phyloP scores from a whole-genome alignment of 2,797 vertebrate species.

The Protonibea diacanthus region DNA sequence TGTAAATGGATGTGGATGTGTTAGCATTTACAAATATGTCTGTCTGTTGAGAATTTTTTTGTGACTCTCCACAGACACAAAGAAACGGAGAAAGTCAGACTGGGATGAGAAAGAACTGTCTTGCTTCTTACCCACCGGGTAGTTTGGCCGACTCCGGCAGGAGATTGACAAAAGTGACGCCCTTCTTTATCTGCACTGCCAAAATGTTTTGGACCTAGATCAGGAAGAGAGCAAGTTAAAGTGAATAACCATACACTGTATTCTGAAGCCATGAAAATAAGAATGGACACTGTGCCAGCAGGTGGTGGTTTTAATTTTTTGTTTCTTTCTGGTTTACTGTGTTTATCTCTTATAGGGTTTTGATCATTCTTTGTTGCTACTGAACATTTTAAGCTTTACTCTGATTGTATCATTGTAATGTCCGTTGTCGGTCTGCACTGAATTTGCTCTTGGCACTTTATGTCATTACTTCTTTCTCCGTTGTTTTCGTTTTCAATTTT shows the following conservation, averaged over 20 bases:
- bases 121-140: constrained; percentile 53
- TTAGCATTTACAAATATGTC: background rate
- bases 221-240: constrained; percentile 26
- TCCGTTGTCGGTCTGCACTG: constrained; percentile 5
- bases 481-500: background rate
- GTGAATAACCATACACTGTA: constrained; percentile 26
- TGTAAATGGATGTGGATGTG: background rate
- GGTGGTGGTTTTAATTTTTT: background rate
- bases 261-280: constrained; percentile 27
- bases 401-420: background rate
- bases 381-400: constrained; percentile 5
- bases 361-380: constrained; percentile 11
- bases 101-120: constrained; percentile 48
- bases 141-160: background rate
- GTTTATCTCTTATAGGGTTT: background rate
- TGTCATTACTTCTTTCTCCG: background rate
- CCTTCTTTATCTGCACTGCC: background rate
- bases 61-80: constrained; percentile 56
- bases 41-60: constrained; percentile 34
- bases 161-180: background rate
- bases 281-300: background rate
- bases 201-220: background rate
- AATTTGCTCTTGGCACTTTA: constrained; percentile 17
- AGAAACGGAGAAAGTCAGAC: constrained; percentile 7
- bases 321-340: background rate